Evolutionary conservation across 2,888 invertebrate species (phyloP).

Genomic region (Tanypteryx hageni): DNA sequence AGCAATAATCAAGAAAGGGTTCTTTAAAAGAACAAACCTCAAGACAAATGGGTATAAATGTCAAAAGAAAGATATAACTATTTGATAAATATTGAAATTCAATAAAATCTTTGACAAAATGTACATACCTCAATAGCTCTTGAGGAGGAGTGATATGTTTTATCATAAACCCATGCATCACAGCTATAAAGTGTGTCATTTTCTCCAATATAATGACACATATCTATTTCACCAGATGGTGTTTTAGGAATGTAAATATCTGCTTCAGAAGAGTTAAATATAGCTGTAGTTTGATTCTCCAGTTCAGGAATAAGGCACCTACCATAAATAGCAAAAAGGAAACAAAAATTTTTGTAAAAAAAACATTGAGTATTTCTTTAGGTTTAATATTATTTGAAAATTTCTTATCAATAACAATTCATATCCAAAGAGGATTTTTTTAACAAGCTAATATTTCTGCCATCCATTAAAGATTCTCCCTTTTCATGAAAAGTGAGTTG

Average conservation of each 20-base stretch:
- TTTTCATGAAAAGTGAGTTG: too few species aligned
- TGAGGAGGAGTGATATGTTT: slow-evolving; percentile 84
- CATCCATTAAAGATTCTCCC: too few species aligned
- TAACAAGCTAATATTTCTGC: too few species aligned
- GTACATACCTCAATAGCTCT: slow-evolving; percentile 80
- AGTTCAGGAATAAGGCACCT: slow-evolving; percentile 53
- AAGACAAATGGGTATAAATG: too few species aligned
- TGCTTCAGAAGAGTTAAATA: slow-evolving; percentile 35
- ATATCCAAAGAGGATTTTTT: too few species aligned
- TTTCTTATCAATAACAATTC: too few species aligned
- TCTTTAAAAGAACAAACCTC: too few species aligned
- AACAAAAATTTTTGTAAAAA: background rate
- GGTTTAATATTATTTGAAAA: background rate
- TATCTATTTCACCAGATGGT: slow-evolving; percentile 1
- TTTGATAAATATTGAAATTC: too few species aligned
- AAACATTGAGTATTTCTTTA: background rate
- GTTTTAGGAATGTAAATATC: background rate
- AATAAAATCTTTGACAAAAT: too few species aligned
- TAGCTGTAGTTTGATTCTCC: slow-evolving; percentile 44
- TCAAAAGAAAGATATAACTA: too few species aligned
- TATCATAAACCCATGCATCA: slow-evolving; percentile 83
- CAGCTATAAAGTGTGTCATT: slow-evolving; percentile 72
- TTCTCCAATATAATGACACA: slow-evolving; percentile 26
- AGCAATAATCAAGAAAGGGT: too few species aligned
- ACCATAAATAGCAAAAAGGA: background rate